phyloP scores from a whole-genome alignment of 1,140 invertebrate genomes.

The Reticulitermes speratus region DNA sequence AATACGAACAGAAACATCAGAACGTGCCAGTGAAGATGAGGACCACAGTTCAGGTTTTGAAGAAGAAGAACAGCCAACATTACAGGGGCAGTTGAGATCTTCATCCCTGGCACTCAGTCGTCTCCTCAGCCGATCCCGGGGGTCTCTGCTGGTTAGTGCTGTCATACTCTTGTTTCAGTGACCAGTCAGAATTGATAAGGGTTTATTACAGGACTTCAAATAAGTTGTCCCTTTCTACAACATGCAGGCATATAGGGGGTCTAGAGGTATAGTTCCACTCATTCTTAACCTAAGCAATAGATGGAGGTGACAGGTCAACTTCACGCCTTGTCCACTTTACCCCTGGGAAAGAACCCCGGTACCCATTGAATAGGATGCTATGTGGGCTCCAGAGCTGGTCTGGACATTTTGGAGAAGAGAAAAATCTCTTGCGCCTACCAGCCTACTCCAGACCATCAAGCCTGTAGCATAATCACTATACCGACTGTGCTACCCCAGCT shows the following conservation, averaged over 20 bases:
- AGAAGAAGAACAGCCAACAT: constrained; percentile 49
- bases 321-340: too few relatives aligned
- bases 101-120: constrained; percentile 57
- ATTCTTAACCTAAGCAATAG: too few relatives aligned
- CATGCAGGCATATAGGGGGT: neutral
- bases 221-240: neutral
- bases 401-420: too few relatives aligned
- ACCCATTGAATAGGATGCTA: too few relatives aligned
- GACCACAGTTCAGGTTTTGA: constrained; percentile 61
- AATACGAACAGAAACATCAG: neutral
- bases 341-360: too few relatives aligned
- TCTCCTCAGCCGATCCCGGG: constrained; percentile 58
- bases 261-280: neutral
- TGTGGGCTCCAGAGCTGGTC: too few relatives aligned
- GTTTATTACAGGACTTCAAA: neutral
- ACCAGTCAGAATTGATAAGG: neutral
- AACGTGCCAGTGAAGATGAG: constrained; percentile 53
- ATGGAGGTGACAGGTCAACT: too few relatives aligned
- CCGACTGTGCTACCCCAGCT: neutral
- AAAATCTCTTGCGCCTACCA: too few relatives aligned
- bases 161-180: neutral
- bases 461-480: too few relatives aligned
- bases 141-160: constrained; percentile 49
- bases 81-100: constrained; percentile 50
- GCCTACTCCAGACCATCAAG: too few relatives aligned